phyloP scores from a whole-genome alignment of 2,888 invertebrate genomes.

The Notocelia uddmanniana region DNA sequence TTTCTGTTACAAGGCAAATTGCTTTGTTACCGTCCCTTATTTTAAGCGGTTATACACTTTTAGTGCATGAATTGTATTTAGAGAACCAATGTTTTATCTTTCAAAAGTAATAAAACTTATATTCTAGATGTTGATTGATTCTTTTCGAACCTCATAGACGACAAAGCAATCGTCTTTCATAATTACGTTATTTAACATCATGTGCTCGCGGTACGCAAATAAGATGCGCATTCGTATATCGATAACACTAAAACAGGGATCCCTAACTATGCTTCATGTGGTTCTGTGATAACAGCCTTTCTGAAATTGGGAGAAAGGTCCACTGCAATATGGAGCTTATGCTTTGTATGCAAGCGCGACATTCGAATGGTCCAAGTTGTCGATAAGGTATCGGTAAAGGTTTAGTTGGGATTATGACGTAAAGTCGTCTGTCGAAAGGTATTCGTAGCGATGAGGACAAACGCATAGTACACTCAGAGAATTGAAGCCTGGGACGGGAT shows the following conservation, averaged over 20 bases:
- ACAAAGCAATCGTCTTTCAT: neutral
- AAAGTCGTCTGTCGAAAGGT: constrained; percentile 59
- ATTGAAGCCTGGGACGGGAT: constrained; percentile 20
- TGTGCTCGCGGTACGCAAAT: constrained; percentile 12
- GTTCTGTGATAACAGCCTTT: constrained; percentile 58
- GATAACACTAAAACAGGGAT: constrained; percentile 58
- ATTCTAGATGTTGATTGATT: neutral
- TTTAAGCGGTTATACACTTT: constrained; percentile 31
- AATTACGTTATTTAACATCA: constrained; percentile 22
- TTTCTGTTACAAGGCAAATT: constrained; percentile 39
- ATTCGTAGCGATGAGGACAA: constrained; percentile 58
- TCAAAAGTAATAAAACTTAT: too few species aligned
- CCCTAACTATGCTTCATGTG: constrained; percentile 62
- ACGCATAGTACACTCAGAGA: constrained; percentile 50
- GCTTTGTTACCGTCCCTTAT: constrained; percentile 34
- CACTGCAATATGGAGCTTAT: constrained; percentile 45
- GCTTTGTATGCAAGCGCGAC: constrained; percentile 45
- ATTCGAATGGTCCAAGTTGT: constrained; percentile 42
- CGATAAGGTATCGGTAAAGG: constrained; percentile 49
- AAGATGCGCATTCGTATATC: constrained; percentile 52
- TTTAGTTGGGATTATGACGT: constrained; percentile 63
- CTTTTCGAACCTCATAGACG: neutral
- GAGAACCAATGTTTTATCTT: constrained; percentile 4
- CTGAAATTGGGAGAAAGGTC: constrained; percentile 47
- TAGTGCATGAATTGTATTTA: constrained; percentile 22